These are phyloP conservation scores for Tretioscincus oriximinensis DNA, from an alignment of 2,113 vertebrate genomes.

Conservation along the genomic window DNA sequence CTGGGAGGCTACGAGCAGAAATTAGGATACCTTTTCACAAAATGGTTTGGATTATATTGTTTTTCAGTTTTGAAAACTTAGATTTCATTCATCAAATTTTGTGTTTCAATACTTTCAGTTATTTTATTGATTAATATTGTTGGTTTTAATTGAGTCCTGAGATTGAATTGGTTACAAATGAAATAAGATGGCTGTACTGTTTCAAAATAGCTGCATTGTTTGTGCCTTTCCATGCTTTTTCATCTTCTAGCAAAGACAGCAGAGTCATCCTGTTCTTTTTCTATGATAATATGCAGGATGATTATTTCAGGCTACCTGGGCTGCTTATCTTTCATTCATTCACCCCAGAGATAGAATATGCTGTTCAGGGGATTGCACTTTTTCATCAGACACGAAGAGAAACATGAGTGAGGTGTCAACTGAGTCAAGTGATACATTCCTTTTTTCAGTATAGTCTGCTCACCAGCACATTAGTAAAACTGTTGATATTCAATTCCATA, in stretches of 20 bases:
- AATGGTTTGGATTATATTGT: too few species aligned
- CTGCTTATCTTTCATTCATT: neutral
- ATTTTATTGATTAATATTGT: too few species aligned
- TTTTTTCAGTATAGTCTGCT: neutral
- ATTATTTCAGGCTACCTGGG: neutral
- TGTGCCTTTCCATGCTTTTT: neutral
- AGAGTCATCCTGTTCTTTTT: neutral
- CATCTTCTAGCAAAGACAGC: too few species aligned
- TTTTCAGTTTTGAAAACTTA: too few species aligned
- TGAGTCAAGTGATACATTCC: conserved; percentile 3
- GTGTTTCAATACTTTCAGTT: too few species aligned
- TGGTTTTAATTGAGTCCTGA: too few species aligned
- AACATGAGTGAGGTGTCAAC: neutral
- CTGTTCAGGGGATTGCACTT: neutral
- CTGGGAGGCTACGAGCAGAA: too few species aligned
- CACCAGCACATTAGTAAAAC: neutral
- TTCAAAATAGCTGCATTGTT: neutral
- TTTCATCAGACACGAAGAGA: conserved; percentile 2
- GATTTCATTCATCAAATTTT: too few species aligned
- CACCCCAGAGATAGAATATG: neutral
- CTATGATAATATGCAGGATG: neutral
- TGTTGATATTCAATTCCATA: neutral
- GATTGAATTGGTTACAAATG: too few species aligned
- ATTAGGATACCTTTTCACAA: too few species aligned
- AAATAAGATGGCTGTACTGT: neutral